Evolutionary conservation across 2,797 vertebrate species (phyloP), one percentile per base, ranked within the genome.

Genomic region (Pangasius larnaudii): DNA sequence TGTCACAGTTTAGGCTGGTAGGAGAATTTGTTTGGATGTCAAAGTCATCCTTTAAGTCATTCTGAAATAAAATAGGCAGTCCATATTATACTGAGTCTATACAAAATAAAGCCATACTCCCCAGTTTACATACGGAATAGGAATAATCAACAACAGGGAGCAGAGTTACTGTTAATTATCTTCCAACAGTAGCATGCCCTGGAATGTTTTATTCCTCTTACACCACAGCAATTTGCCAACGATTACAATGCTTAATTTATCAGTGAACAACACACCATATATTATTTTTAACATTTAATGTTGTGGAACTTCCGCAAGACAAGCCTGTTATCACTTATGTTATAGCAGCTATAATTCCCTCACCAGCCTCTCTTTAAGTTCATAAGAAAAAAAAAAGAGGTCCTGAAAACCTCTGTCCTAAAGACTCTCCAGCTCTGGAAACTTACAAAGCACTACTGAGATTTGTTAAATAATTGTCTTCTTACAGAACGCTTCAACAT

Each of bases 1-100:
- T 24, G 69, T 53, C 67, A 18, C 61, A 81, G 77, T 78, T 80
- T 86, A 46, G 10, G 39, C 10, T 88, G 63, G 58, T 74, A 74
- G 53, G 78, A 84, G 36, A 69, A n/a, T 49, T 39, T 49, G 27
- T 87, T n/a, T 85, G 71, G 78, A 82, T 82, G 71, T 58, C 63
- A 33, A 74, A 82, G 59, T 79, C 61, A 49, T 67, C 33, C 27
- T 74, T 39, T 53, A 61, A 51, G 59, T 5, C 86, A 84, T 22
- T 27, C 86, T 91, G 77, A 59, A 85, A 88, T 65, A 24, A 79
- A 78, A 85, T 24, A 56, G 7, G 14, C 69, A 85, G 39, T 81
- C 10, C 7, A 69, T 80, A 24, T 39, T 7, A 61, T 18, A 82
- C 2, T n/a, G n/a, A 42, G 33, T 14, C 11, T 14, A 27, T 27